Conservation (phyloP, 1,140 invertebrate species). For the Chironomus tepperi region DNA sequence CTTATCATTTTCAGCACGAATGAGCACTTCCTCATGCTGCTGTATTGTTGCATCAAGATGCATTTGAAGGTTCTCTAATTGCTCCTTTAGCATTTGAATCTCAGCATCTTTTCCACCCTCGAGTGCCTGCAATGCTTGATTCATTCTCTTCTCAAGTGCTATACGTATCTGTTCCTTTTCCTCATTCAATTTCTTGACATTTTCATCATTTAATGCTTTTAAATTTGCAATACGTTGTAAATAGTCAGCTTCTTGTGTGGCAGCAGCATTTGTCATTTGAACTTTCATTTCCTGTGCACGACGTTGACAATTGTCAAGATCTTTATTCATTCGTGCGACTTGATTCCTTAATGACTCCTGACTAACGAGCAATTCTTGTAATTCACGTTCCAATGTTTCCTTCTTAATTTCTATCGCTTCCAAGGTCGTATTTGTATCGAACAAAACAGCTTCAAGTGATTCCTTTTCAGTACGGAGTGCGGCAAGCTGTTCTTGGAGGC, state of each 20-base stretch:
- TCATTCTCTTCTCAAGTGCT: slow-evolving; percentile 63
- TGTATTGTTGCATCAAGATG: slow-evolving; percentile 68
- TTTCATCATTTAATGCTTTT: slow-evolving; percentile 64
- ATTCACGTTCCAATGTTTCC: slow-evolving; percentile 61
- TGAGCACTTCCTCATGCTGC: slow-evolving; percentile 73
- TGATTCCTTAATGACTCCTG: slow-evolving; percentile 66
- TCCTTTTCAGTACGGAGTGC: slow-evolving; percentile 70
- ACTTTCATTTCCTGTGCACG: slow-evolving; percentile 63
- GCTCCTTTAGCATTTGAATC: slow-evolving; percentile 58
- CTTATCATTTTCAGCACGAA: slow-evolving; percentile 79
- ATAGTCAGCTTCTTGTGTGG: slow-evolving; percentile 66
- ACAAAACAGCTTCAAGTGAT: slow-evolving; percentile 68
- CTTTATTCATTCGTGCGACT: slow-evolving; percentile 56
- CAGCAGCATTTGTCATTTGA: slow-evolving; percentile 56
- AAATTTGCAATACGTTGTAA: slow-evolving; percentile 61
- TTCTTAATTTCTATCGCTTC: slow-evolving; percentile 62
- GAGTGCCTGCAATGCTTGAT: slow-evolving; percentile 58
- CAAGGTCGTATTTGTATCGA: slow-evolving; percentile 68
- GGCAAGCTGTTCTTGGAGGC: slow-evolving; percentile 58
- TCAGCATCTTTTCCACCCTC: slow-evolving; percentile 66
- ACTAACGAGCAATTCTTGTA: slow-evolving; percentile 63
- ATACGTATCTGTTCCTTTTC: slow-evolving; percentile 66
- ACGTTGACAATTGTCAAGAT: slow-evolving; percentile 65
- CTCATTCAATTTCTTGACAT: slow-evolving; percentile 62
- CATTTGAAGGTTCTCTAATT: slow-evolving; percentile 61